A percentile compares a stretch with the other conserved stretches of the same genome.
Evolutionary conservation across 1,140 invertebrate species (phyloP).

Genomic region (Penaeus indicus): DNA sequence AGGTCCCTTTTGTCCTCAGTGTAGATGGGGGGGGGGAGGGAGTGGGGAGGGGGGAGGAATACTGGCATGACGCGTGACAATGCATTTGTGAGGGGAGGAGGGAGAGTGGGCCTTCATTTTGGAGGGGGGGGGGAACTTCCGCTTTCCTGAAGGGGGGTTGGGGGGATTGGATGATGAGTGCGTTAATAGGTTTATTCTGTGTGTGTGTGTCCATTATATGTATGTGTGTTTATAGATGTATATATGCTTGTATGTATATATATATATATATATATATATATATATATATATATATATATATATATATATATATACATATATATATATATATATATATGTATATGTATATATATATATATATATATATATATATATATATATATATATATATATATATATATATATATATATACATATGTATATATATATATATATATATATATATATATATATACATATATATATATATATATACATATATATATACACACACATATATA

Average conservation of each 20-base stretch:
- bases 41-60: no score
- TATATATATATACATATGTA: not conserved
- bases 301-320: constrained; percentile 15
- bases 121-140: no score
- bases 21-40: no score
- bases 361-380: constrained; percentile 18
- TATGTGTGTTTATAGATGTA: not conserved
- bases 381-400: constrained; percentile 13
- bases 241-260: not conserved
- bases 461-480: constrained; percentile 6
- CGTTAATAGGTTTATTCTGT: no score
- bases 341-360: constrained; percentile 8
- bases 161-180: not conserved
- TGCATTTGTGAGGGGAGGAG: no score
- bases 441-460: not conserved
- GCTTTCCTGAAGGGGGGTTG: not conserved
- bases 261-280: not conserved
- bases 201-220: constrained; percentile 3
- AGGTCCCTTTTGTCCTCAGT: no score
- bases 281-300: not conserved
- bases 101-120: no score
- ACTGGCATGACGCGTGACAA: no score
- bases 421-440: not conserved
- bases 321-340: not conserved
- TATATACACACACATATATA: not conserved